phyloP scores from a whole-genome alignment of 2,888 invertebrate species.

The Protonemura montana region DNA sequence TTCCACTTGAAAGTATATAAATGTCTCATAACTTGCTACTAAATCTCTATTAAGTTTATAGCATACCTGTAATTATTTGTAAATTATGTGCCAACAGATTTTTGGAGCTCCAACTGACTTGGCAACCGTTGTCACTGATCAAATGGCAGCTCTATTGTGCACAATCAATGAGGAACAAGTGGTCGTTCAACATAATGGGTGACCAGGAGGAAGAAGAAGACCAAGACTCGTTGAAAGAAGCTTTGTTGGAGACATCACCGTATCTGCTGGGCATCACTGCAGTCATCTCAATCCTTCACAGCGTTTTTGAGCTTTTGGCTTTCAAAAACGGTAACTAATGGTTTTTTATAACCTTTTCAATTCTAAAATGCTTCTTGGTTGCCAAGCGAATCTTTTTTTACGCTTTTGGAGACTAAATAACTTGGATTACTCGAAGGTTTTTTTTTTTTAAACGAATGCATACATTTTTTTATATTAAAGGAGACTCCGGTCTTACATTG shows the following conservation, averaged over 20 bases:
- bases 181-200: conserved; percentile 71
- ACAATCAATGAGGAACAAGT: conserved; percentile 90
- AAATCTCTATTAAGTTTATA: too few species aligned
- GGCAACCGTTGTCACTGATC: conserved; percentile 92
- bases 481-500: too few species aligned
- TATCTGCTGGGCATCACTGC: conserved; percentile 92
- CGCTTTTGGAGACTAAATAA: too few species aligned
- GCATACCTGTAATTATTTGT: too few species aligned
- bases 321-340: conserved; percentile 88
- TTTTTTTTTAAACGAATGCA: too few species aligned
- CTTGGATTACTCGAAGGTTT: too few species aligned
- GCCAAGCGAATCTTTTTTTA: too few species aligned
- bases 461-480: too few species aligned
- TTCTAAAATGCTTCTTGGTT: too few species aligned
- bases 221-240: conserved; percentile 90
- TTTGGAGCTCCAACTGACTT: conserved; percentile 75
- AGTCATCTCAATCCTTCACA: conserved; percentile 92
- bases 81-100: conserved; percentile 51
- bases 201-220: conserved; percentile 81
- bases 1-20: too few species aligned
- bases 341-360: too few species aligned
- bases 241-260: conserved; percentile 95
- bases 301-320: conserved; percentile 96
- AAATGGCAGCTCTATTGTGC: conserved; percentile 99
- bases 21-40: not conserved